Conservation (phyloP, 2,113 vertebrate species). For the Oostethus manadensis region DNA sequence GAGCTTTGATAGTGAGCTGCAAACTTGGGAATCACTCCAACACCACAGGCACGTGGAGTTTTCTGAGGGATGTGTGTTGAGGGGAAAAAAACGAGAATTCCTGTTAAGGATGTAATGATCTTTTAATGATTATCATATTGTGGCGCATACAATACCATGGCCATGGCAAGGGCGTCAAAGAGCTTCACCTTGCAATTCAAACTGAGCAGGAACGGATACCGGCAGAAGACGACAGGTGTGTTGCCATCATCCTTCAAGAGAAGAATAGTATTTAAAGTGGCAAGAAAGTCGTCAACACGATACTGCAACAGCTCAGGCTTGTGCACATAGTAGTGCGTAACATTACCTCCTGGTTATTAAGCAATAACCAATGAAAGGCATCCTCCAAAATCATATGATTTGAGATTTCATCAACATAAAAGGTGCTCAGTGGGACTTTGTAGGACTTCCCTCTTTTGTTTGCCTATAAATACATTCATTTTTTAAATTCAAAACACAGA, state of each 20-base stretch:
- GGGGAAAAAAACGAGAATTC: not conserved
- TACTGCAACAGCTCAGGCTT: not conserved
- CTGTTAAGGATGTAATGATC: not conserved
- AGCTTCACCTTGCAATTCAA: conserved; percentile 39
- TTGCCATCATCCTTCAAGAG: conserved; percentile 35
- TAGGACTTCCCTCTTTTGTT: conserved; percentile 56
- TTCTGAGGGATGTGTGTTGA: not conserved
- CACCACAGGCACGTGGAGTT: too few relatives aligned
- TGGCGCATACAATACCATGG: conserved; percentile 40
- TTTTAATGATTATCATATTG: not conserved
- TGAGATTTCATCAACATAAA: conserved; percentile 56
- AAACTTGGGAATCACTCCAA: too few relatives aligned
- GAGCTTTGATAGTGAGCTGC: not conserved
- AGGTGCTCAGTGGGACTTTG: conserved; percentile 61
- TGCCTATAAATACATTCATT: conserved; percentile 40
- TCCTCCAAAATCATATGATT: accelerated
- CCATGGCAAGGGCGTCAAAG: conserved; percentile 23
- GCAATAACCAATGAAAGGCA: conserved; percentile 10
- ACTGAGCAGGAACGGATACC: conserved; percentile 62
- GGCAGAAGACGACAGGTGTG: conserved; percentile 57
- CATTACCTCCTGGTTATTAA: conserved; percentile 35
- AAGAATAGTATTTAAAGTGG: not conserved
- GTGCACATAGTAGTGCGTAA: not conserved
- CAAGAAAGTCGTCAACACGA: not conserved
- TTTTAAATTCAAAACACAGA: not conserved